Percentiles rank a stretch among this genome's conserved stretches.
Conservation (phyloP, 1,140 invertebrate genomes). For the Drosophila teissieri region DNA sequence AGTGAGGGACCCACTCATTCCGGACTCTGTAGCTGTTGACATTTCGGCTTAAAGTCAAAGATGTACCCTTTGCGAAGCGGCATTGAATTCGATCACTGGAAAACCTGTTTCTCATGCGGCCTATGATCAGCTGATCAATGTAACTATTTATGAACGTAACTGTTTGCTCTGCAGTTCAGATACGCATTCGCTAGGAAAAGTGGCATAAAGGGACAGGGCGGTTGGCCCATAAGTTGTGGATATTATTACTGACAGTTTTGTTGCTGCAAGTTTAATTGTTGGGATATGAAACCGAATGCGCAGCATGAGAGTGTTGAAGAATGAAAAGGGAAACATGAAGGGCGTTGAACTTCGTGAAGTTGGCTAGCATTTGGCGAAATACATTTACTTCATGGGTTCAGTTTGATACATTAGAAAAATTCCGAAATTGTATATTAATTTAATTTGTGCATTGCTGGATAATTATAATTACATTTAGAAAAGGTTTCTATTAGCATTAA, state of each 20-base stretch:
- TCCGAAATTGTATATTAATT: neutral
- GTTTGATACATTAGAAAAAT: no score
- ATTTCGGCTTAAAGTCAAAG: slow-evolving; percentile 14
- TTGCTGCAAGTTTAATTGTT: slow-evolving; percentile 29
- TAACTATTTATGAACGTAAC: slow-evolving; percentile 34
- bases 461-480: no score
- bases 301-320: neutral
- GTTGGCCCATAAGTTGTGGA: slow-evolving; percentile 29
- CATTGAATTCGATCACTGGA: slow-evolving; percentile 9
- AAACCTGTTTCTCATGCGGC: slow-evolving; percentile 32
- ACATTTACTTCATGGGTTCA: neutral
- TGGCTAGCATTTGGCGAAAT: neutral
- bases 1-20: neutral
- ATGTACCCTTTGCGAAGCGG: neutral
- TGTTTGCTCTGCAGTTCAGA: neutral
- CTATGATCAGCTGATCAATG: slow-evolving; percentile 47
- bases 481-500: no score
- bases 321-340: neutral
- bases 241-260: slow-evolving; percentile 25
- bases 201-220: neutral
- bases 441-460: neutral
- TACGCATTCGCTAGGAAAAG: neutral
- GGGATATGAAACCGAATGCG: slow-evolving; percentile 14
- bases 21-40: slow-evolving; percentile 8
- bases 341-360: slow-evolving; percentile 5